Base-by-base conservation (phyloP, 1,140 invertebrate species). In the Sycophila sp. region DNA sequence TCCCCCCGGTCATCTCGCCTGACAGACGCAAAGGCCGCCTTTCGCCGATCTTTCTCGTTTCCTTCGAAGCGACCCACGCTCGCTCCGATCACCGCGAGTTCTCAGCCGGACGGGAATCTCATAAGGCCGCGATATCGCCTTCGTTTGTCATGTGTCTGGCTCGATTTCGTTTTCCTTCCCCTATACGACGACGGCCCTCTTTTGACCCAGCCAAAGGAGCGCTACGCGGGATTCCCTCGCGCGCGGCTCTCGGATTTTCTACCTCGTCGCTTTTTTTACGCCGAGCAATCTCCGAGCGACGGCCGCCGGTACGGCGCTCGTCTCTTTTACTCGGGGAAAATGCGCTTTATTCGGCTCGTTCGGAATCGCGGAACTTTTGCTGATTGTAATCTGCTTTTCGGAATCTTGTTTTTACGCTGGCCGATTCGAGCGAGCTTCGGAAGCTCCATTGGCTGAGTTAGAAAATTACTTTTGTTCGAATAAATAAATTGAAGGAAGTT, bases 101-200 rank as follows among this genome's bases (percentile, higher is more conserved):
- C n/a, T n/a, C n/a, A n/a, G n/a, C n/a, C n/a, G n/a, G 5, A 2
- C 36, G 36, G 5, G 40, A 38, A 36, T 59, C 55, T 68, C 45
- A 56, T 66, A 56, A 38, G 51, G 19, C 10, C 30, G 30, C 28
- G 65, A 58, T 67, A 58, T 67, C 36, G 30, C 55, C 30, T 55
- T 30, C 58, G 58, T 60, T 60, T 60, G 38, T 60, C 58, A 60
- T 60, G 58, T 49, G 59, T 49, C 59, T 26, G 8, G 42, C 59
- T 63, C 59, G 59, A 63, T 63, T 63, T 49, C 58, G 55, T 19
- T 13, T n/a, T n/a, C n/a, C n/a, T n/a, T n/a, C n/a, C n/a, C n/a
- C n/a, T n/a, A n/a, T n/a, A n/a, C n/a, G n/a, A n/a, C n/a, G n/a
- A n/a, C n/a, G n/a, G n/a, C 32, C 19, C 17, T 22, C 53, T 17